Evolutionary conservation across 2,797 vertebrate genomes (phyloP).

Genomic region (Sebastes steindachneri): DNA sequence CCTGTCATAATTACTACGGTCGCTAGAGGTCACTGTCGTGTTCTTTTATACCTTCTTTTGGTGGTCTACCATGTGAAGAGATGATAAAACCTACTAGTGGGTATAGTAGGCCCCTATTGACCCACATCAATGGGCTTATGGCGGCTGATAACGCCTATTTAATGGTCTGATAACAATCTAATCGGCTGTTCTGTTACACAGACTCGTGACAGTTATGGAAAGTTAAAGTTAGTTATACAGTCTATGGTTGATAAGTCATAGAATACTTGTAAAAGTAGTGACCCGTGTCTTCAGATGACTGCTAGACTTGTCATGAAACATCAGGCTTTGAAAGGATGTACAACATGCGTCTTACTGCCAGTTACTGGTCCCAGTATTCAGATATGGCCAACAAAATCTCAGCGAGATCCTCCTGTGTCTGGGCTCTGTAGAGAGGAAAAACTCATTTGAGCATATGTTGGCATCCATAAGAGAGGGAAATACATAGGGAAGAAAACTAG

Average conservation of each 20-base stretch:
- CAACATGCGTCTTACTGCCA: slow-evolving; percentile 14
- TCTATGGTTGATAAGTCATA: slow-evolving; percentile 11
- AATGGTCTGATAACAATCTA: too few species aligned
- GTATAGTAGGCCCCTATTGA: too few species aligned
- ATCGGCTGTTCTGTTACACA: too few species aligned
- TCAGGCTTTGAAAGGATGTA: slow-evolving; percentile 8
- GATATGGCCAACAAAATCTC: slow-evolving; percentile 45
- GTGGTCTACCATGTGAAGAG: too few species aligned
- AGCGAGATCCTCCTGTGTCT: slow-evolving; percentile 49
- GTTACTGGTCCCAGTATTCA: slow-evolving; percentile 32
- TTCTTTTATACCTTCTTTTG: too few species aligned
- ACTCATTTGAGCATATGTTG: slow-evolving; percentile 74
- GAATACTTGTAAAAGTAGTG: slow-evolving; percentile 7
- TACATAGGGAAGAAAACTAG: slow-evolving; percentile 67
- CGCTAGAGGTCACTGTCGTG: too few species aligned
- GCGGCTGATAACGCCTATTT: too few species aligned
- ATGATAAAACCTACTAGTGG: too few species aligned
- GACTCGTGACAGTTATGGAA: too few species aligned
- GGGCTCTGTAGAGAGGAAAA: slow-evolving; percentile 55
- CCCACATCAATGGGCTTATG: too few species aligned
- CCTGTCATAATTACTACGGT: too few species aligned
- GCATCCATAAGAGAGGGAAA: slow-evolving; percentile 69
- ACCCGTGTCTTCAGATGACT: slow-evolving; percentile 12
- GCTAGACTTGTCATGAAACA: slow-evolving; percentile 3
- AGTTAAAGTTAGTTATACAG: too few species aligned